Conservation (phyloP, 1,140 invertebrate species). For the Calycopis cecrops region DNA sequence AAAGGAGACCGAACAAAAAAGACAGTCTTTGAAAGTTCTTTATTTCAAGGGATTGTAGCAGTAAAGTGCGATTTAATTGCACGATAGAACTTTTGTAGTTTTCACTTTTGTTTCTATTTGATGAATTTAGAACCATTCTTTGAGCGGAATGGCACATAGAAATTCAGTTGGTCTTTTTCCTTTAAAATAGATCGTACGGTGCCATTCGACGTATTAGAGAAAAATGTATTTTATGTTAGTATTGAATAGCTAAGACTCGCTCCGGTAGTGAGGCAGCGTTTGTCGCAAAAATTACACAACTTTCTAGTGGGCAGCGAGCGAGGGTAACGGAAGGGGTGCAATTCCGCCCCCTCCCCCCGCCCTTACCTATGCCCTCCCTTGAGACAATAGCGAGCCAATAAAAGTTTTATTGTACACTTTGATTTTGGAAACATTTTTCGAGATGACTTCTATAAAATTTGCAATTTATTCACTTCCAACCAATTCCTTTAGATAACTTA, state of each 20-base stretch:
- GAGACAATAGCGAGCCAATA: slow-evolving; percentile 68
- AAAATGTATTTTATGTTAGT: slow-evolving; percentile 21
- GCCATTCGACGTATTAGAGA: too few relatives aligned
- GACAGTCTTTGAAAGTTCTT: slow-evolving; percentile 62
- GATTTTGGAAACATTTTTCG: slow-evolving; percentile 69
- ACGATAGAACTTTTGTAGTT: slow-evolving; percentile 52
- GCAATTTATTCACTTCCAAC: slow-evolving; percentile 61
- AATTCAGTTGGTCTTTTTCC: slow-evolving; percentile 16
- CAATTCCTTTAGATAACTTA: slow-evolving; percentile 52
- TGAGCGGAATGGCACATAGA: slow-evolving; percentile 31
- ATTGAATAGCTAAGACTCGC: slow-evolving; percentile 22
- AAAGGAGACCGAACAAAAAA: slow-evolving; percentile 58
- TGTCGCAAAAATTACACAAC: slow-evolving; percentile 55
- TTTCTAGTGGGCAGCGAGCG: slow-evolving; percentile 50
- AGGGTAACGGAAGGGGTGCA: slow-evolving; percentile 23
- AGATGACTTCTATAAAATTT: slow-evolving; percentile 70
- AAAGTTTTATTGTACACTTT: slow-evolving; percentile 71
- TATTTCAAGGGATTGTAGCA: slow-evolving; percentile 64
- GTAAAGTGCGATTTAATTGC: slow-evolving; percentile 69
- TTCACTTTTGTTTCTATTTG: slow-evolving; percentile 51
- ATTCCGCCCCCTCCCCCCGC: slow-evolving; percentile 26
- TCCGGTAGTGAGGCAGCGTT: slow-evolving; percentile 34
- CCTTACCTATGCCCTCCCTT: slow-evolving; percentile 50
- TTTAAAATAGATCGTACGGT: not conserved
- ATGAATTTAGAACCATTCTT: slow-evolving; percentile 49